phyloP scores from a whole-genome alignment of 2,797 vertebrate species.

The Melopsittacus undulatus region DNA sequence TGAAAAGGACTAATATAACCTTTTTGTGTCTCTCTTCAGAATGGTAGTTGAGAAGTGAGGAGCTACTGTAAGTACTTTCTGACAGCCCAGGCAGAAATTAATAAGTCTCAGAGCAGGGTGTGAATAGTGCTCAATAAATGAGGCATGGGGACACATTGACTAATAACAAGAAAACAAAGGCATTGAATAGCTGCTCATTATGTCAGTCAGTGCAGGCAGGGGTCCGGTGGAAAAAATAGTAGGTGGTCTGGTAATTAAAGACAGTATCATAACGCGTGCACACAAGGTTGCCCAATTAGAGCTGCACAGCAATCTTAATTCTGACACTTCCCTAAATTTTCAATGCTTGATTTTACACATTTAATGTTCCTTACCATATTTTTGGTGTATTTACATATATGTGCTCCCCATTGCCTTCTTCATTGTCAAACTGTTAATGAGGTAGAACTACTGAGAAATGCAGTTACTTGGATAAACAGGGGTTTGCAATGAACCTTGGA shows the following conservation, averaged over 20 bases:
- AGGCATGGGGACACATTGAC: slow-evolving; percentile 40
- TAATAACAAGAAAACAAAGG: slow-evolving; percentile 59
- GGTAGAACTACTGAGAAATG: slow-evolving; percentile 38
- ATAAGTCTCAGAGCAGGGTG: slow-evolving; percentile 11
- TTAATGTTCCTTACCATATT: slow-evolving; percentile 52
- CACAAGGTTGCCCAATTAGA: slow-evolving; percentile 61
- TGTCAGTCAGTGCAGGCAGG: slow-evolving; percentile 57
- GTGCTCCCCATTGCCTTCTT: slow-evolving; percentile 43
- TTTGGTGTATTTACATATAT: slow-evolving; percentile 63
- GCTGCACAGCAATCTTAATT: slow-evolving; percentile 44
- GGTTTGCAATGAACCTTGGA: slow-evolving; percentile 29
- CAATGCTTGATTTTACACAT: slow-evolving; percentile 39
- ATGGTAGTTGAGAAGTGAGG: not conserved
- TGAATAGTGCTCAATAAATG: slow-evolving; percentile 40
- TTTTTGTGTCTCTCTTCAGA: not conserved
- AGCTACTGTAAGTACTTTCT: not conserved
- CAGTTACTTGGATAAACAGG: slow-evolving; percentile 29
- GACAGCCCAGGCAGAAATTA: slow-evolving; percentile 39
- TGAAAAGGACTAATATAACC: not conserved
- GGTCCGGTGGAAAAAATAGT: slow-evolving; percentile 56
- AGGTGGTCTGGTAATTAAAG: slow-evolving; percentile 59
- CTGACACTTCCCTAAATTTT: slow-evolving; percentile 54
- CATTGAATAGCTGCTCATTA: slow-evolving; percentile 57
- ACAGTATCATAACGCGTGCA: slow-evolving; percentile 19
- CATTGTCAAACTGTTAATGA: slow-evolving; percentile 60